These are phyloP conservation scores for Aricia artaxerxes DNA, from an alignment of 2,888 invertebrate genomes.

Conservation along the genomic window DNA sequence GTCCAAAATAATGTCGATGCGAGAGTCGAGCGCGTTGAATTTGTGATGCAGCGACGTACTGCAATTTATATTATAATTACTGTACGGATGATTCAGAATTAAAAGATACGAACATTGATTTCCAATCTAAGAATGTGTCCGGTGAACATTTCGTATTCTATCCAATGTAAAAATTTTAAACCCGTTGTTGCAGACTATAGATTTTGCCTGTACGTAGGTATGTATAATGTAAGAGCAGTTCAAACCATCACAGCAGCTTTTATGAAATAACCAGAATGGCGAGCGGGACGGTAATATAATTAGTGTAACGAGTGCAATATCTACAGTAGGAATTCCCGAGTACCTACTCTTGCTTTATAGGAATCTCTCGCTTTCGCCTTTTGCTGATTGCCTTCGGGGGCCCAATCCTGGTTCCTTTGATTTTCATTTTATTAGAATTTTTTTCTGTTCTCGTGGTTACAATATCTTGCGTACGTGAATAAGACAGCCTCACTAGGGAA, in stretches of 20 bases:
- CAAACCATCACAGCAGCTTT: neutral
- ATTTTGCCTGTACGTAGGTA: neutral
- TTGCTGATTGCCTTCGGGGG: neutral
- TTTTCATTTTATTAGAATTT: neutral
- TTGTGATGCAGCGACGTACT: constrained; percentile 7
- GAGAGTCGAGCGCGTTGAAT: constrained; percentile 8
- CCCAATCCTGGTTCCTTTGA: neutral
- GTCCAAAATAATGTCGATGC: neutral
- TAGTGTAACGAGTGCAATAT: neutral
- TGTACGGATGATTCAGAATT: neutral
- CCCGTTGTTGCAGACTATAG: neutral
- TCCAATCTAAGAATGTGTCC: neutral
- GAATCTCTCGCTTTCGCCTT: neutral
- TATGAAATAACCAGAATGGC: neutral
- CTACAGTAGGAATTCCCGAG: constrained; percentile 4
- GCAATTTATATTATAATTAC: neutral
- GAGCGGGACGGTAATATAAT: constrained; percentile 13
- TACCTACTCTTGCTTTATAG: neutral
- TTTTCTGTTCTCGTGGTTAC: neutral
- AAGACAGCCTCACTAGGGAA: neutral
- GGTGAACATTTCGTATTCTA: neutral
- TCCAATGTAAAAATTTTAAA: neutral
- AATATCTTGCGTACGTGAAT: neutral
- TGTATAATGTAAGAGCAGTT: neutral
- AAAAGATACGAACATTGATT: neutral